Conservation (phyloP, 1,140 invertebrate genomes). For the Heliconius congener region DNA sequence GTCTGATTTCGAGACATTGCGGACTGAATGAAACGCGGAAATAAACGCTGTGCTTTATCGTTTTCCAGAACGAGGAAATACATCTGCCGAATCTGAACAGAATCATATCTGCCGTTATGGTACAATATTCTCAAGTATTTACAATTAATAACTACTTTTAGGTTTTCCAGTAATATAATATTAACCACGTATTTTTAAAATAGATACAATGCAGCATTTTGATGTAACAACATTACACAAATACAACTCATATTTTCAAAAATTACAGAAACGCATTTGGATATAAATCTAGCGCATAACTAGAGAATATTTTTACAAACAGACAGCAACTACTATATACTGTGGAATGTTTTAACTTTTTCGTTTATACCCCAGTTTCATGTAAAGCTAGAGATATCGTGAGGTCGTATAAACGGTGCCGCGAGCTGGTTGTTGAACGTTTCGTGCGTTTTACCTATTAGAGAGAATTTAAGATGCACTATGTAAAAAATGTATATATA, state of each 20-base stretch:
- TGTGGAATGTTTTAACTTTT: constrained; percentile 7
- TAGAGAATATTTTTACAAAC: not conserved
- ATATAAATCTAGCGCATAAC: not conserved
- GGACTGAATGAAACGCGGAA: no score
- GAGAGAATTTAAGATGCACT: not conserved
- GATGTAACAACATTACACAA: not conserved
- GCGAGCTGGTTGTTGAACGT: not conserved
- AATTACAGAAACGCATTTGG: not conserved
- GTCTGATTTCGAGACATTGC: no score
- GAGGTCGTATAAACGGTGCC: not conserved
- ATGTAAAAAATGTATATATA: no score
- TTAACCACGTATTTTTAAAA: not conserved
- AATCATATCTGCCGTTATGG: no score
- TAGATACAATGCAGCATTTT: not conserved
- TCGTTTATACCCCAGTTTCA: constrained; percentile 5
- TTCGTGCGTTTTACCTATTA: not conserved
- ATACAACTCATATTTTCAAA: not conserved
- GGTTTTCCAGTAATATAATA: not conserved
- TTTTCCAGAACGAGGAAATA: no score
- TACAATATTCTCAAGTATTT: not conserved
- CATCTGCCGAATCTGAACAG: no score
- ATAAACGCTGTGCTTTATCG: no score
- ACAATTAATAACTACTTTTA: no score
- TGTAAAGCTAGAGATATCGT: constrained; percentile 13
- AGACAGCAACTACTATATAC: not conserved